Evolutionary conservation across 2,113 vertebrate species (phyloP).

Genomic region (Cervus canadensis): DNA sequence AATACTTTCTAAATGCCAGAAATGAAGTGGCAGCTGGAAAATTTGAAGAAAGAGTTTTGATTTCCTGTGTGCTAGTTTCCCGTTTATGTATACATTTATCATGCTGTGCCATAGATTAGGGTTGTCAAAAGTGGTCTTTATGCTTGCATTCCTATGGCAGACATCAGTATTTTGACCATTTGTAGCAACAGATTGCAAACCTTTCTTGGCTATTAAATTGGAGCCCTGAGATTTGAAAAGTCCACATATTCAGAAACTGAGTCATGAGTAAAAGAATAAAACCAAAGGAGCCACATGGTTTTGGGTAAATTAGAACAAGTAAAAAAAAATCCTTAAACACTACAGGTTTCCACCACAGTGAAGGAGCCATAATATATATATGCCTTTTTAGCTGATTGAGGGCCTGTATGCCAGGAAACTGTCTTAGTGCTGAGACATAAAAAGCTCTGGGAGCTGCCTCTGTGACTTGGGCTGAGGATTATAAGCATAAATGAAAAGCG

Average conservation of each 20-base stretch:
- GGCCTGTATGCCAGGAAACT: not conserved
- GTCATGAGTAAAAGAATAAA: slow-evolving; percentile 30
- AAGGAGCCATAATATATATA: not conserved
- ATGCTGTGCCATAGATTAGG: not conserved
- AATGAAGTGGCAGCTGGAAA: not conserved
- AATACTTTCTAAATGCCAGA: not conserved
- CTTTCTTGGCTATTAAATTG: not conserved
- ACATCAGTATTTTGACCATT: slow-evolving; percentile 6
- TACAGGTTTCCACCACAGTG: not conserved
- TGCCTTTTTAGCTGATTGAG: not conserved
- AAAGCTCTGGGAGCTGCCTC: not conserved
- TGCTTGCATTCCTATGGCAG: not conserved
- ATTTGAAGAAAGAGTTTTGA: not conserved
- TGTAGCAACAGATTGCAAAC: not conserved
- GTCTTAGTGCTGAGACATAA: not conserved
- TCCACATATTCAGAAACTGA: not conserved
- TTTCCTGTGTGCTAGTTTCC: not conserved
- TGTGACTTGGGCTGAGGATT: not conserved
- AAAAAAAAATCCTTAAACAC: not conserved
- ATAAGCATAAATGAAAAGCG: not conserved
- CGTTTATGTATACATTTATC: not conserved
- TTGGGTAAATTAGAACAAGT: slow-evolving; percentile 11
- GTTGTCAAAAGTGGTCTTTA: not conserved
- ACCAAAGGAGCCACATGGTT: not conserved
- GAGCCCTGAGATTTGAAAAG: slow-evolving; percentile 7